A percentile compares a stretch with the other conserved stretches of the same genome.
phyloP scores from a whole-genome alignment of 2,113 vertebrate genomes.

The Peromyscus leucopus region DNA sequence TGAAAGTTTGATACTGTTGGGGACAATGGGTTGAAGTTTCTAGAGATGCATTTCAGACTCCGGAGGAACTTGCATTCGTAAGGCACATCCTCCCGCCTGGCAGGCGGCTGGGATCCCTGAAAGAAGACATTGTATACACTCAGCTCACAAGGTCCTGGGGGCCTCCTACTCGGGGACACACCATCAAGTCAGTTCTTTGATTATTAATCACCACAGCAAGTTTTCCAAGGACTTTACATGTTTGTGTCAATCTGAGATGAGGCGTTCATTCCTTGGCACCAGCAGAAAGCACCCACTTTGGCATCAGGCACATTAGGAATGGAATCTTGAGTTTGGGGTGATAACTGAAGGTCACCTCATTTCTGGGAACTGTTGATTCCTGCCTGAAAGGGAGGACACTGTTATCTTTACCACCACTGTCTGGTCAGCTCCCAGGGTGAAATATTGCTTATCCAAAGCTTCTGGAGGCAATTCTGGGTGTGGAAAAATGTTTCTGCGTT shows the following conservation, averaged over 20 bases:
- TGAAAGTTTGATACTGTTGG: conserved; percentile 37
- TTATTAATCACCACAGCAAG: neutral
- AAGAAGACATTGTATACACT: neutral
- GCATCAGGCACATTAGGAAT: neutral
- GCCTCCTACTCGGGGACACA: fast-evolving
- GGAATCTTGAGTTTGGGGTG: neutral
- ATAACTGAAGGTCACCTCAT: neutral
- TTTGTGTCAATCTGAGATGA: neutral
- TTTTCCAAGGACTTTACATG: neutral
- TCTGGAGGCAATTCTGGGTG: conserved; percentile 8
- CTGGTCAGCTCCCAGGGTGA: conserved; percentile 14
- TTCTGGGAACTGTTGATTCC: neutral
- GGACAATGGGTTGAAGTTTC: conserved; percentile 43
- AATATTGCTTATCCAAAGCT: conserved; percentile 5
- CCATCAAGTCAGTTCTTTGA: neutral
- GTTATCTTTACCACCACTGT: neutral
- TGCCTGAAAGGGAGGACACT: neutral
- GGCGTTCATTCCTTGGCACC: neutral
- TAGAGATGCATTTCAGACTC: neutral
- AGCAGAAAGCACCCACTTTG: neutral
- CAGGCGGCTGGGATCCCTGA: neutral
- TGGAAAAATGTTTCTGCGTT: conserved; percentile 14
- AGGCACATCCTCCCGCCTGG: neutral
- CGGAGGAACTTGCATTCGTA: neutral
- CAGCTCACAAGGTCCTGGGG: neutral